Conservation (phyloP, 2,888 invertebrate species). For the Chydorus sphaericus region DNA sequence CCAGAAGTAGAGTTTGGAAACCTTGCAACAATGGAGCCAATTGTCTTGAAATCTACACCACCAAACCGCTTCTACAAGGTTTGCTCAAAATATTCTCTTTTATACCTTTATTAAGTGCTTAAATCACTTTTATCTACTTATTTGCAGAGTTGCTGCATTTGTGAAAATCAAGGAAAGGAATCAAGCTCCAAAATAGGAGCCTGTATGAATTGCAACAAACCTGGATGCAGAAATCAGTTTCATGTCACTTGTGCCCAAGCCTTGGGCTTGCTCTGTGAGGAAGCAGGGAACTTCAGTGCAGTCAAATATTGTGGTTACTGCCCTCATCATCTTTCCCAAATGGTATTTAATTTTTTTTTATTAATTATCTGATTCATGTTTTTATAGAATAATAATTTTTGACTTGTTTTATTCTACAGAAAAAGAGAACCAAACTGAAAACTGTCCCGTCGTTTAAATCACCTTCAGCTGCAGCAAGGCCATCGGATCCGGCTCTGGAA, state of each 20-base stretch:
- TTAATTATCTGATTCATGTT: not conserved
- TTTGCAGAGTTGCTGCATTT: slow-evolving; percentile 83
- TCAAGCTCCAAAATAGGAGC: slow-evolving; percentile 73
- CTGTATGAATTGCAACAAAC: slow-evolving; percentile 96
- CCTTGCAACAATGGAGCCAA: slow-evolving; percentile 97
- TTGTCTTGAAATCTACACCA: slow-evolving; percentile 80
- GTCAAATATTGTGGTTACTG: slow-evolving; percentile 98
- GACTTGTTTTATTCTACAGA: slow-evolving; percentile 40
- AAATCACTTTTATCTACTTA: not conserved
- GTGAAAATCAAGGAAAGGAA: slow-evolving; percentile 73
- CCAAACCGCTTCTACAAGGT: slow-evolving; percentile 84
- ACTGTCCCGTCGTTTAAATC: slow-evolving; percentile 92
- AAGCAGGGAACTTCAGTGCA: slow-evolving; percentile 88
- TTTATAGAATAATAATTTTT: slow-evolving; percentile 1
- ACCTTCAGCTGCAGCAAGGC: slow-evolving; percentile 63
- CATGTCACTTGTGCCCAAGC: slow-evolving; percentile 97
- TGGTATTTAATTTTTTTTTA: slow-evolving; percentile 46
- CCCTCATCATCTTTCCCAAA: slow-evolving; percentile 86
- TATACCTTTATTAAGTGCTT: too few species aligned
- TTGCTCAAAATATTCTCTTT: slow-evolving; percentile 18
- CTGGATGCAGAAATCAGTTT: slow-evolving; percentile 89
- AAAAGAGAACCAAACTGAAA: slow-evolving; percentile 83
- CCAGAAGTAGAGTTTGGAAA: slow-evolving; percentile 96
- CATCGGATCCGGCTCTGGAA: slow-evolving; percentile 74
- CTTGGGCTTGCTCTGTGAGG: slow-evolving; percentile 85